Evolutionary conservation across 2,888 invertebrate genomes (phyloP).

Genomic region (Diadegma fenestrale): DNA sequence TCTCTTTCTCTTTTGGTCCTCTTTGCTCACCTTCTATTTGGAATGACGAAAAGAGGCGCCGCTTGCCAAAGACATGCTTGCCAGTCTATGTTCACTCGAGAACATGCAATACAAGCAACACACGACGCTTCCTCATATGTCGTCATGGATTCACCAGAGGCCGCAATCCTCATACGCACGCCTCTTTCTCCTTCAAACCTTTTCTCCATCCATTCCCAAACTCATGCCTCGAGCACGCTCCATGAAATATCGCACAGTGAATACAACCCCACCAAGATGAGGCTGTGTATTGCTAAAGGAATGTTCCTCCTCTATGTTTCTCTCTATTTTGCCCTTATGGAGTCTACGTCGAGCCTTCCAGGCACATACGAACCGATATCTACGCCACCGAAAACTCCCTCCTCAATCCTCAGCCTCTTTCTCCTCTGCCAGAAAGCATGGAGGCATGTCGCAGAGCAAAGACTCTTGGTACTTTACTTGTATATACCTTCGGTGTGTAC

Average conservation of each 20-base stretch:
- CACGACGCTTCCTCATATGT: conserved; percentile 44
- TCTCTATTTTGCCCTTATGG: neutral
- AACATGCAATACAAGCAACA: conserved; percentile 56
- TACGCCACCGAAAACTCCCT: conserved; percentile 39
- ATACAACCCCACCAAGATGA: conserved; percentile 62
- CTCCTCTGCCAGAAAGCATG: conserved; percentile 54
- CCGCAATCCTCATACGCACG: conserved; percentile 48
- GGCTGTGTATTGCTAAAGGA: conserved; percentile 47
- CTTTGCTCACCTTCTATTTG: conserved; percentile 41
- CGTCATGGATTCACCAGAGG: conserved; percentile 45
- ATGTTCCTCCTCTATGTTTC: conserved; percentile 27
- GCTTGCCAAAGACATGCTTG: conserved; percentile 27
- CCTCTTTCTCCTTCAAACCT: conserved; percentile 63
- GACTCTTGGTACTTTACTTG: conserved; percentile 48
- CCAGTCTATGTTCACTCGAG: conserved; percentile 33
- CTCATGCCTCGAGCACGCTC: conserved; percentile 76
- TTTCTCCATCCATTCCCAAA: conserved; percentile 64
- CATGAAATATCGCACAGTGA: conserved; percentile 77
- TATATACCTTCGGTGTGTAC: conserved; percentile 38
- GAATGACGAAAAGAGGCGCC: conserved; percentile 38
- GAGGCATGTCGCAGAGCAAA: conserved; percentile 54
- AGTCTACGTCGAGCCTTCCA: conserved; percentile 44
- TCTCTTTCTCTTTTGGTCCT: conserved; percentile 29
- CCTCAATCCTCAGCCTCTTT: conserved; percentile 32
- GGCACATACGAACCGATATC: conserved; percentile 52